Evolutionary conservation across 2,888 invertebrate genomes (phyloP).

Genomic region (Plagiodera versicolora): DNA sequence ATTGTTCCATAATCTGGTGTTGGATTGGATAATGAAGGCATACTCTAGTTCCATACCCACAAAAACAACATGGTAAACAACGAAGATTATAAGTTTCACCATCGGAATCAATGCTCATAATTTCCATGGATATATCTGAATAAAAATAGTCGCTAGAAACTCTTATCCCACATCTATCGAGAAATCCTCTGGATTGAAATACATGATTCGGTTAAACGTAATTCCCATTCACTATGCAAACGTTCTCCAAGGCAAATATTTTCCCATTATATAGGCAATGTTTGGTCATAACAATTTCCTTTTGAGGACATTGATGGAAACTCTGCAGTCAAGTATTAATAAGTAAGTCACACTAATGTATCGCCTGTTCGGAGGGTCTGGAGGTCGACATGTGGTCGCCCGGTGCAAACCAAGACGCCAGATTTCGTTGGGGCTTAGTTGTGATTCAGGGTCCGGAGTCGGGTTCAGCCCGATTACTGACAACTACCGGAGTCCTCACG

Average conservation of each 20-base stretch:
- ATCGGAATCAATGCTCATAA: no score
- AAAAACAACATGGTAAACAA: no score
- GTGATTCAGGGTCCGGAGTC: constrained; percentile 41
- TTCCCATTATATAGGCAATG: constrained; percentile 32
- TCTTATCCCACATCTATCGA: background rate
- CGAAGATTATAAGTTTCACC: no score
- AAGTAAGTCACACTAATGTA: constrained; percentile 42
- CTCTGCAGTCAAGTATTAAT: constrained; percentile 39
- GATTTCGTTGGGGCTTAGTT: constrained; percentile 38
- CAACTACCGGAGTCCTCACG: constrained; percentile 34
- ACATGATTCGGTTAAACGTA: constrained; percentile 26
- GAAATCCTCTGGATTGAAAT: constrained; percentile 22
- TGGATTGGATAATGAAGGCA: no score
- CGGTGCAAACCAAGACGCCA: constrained; percentile 27
- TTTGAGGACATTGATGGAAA: constrained; percentile 41
- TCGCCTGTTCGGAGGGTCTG: constrained; percentile 33
- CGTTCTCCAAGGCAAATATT: constrained; percentile 30
- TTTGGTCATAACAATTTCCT: constrained; percentile 39
- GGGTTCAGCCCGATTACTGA: constrained; percentile 40
- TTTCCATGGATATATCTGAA: no score
- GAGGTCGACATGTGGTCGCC: constrained; percentile 35
- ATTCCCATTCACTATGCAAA: constrained; percentile 30
- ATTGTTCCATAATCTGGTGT: no score
- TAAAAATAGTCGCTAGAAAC: no score
- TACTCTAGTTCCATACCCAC: no score